Evolutionary conservation across 2,113 vertebrate genomes (phyloP), one percentile per base, ranked within the genome.

Genomic region (Motacilla tschutschensis): DNA sequence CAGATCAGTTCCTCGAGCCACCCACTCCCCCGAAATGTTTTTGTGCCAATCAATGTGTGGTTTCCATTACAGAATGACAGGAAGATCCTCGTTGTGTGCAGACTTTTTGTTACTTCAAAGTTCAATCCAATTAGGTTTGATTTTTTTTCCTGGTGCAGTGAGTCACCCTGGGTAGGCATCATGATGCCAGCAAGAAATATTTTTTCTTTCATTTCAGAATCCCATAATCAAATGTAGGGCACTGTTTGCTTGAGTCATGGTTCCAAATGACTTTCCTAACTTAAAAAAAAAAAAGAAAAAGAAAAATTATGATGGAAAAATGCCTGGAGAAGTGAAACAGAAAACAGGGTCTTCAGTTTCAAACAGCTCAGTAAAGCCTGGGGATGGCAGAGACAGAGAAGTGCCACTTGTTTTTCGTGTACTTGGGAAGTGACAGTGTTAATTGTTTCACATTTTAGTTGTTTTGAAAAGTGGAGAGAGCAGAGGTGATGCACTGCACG

Each of bases 61-160:
- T 73, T 92, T 89, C 84, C 50, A 55, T 90, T 91, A 82, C 47
- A 29, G 76, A 79, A 85, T 74, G 86, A 79, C 86, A 87, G 84
- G 84, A 93, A 64, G 79, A 73, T 63, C 78, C 93, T 93, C 44
- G 78, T 91, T 76, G 81, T 67, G 65, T 43, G 75, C 88, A 82
- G 90, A 57, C 67, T 91, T 95, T 86, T 88, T 83, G 78, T 87
- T 76, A 22, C 67, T 90, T 70, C 84, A 84, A 94, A 92, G 93
- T 93, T 93, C 93, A 94, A 87, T 67, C 64, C 82, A 85, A 91
- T 93, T 92, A 87, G 35, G 41, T 79, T 93, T 93, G 90, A 82
- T 92, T 81, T 80, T 64, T 79, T 80, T 65, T 48, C 54, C 67
- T 43, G 40, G 60, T 71, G 48, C 2, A 1, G 67, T 91, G 92